A percentile compares a stretch with the other conserved stretches of the same genome.
Conservation (phyloP, 1,140 invertebrate genomes). For the Plutomurus gul region DNA sequence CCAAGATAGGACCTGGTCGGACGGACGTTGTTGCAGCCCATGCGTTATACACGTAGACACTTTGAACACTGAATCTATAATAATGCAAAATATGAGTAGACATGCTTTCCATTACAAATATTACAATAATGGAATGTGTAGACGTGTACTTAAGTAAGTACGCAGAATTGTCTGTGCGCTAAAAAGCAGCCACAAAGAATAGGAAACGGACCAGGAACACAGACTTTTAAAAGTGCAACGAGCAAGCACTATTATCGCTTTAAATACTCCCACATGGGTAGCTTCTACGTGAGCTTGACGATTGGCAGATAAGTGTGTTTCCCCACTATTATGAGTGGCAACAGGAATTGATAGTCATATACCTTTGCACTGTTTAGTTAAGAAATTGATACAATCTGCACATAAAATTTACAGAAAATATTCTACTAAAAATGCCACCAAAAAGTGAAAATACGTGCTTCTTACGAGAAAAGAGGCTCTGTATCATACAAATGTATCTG, state of each 20-base stretch:
- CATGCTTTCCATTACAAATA: no score
- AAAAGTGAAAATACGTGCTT: slow-evolving; percentile 27
- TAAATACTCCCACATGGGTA: not conserved
- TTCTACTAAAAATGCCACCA: slow-evolving; percentile 9
- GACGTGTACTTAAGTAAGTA: no score
- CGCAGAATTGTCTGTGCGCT: no score
- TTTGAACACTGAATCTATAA: no score
- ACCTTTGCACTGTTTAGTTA: not conserved
- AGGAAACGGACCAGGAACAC: no score
- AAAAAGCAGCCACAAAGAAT: no score
- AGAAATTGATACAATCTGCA: slow-evolving; percentile 11
- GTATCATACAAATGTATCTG: not conserved
- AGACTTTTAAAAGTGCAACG: not conserved
- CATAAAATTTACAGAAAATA: slow-evolving; percentile 22
- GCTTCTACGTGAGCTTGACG: not conserved
- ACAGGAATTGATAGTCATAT: no score
- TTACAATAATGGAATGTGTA: no score
- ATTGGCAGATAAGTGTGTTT: not conserved
- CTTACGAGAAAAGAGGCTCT: not conserved
- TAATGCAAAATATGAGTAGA: no score
- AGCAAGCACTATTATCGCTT: no score
- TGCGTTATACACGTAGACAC: no score
- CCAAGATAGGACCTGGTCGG: not conserved
- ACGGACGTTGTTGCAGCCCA: not conserved
- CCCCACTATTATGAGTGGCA: no score